phyloP scores from a whole-genome alignment of 2,797 vertebrate species.

The Cyprinodon diabolis region DNA sequence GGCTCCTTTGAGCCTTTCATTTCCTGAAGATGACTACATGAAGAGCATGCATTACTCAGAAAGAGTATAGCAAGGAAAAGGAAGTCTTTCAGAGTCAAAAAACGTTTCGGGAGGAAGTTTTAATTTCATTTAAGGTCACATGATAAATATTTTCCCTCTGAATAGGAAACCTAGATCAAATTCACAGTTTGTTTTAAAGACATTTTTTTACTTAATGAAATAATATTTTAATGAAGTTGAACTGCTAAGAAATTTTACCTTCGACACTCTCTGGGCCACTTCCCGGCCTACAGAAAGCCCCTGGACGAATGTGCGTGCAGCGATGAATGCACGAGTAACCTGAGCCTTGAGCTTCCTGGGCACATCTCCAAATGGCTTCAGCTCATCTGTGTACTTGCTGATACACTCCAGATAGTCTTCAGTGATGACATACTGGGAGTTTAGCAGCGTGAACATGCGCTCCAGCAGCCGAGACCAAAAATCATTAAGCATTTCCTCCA shows the following conservation, averaged over 20 bases:
- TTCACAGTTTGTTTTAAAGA: neutral
- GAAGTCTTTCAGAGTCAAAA: conserved; percentile 19
- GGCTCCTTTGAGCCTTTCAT: conserved; percentile 29
- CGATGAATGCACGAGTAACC: conserved; percentile 93
- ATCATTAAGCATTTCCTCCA: conserved; percentile 97
- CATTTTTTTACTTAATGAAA: neutral
- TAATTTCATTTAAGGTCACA: conserved; percentile 19
- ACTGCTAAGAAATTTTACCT: conserved; percentile 82
- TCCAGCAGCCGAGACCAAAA: conserved; percentile 97
- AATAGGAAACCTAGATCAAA: conserved; percentile 4
- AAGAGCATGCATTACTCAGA: conserved; percentile 34
- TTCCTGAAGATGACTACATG: conserved; percentile 38
- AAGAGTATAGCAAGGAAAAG: conserved; percentile 18
- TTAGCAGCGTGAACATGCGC: conserved; percentile 98
- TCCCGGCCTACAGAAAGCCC: conserved; percentile 95
- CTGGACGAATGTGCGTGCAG: conserved; percentile 95
- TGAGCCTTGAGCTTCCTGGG: conserved; percentile 95
- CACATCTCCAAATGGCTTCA: conserved; percentile 97
- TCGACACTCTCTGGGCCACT: conserved; percentile 93
- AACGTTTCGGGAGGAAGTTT: conserved; percentile 18
- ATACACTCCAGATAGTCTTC: conserved; percentile 99
- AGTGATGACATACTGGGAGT: conserved; percentile 94
- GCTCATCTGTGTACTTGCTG: conserved; percentile 96
- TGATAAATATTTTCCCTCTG: conserved; percentile 1
- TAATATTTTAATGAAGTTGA: conserved; percentile 5